Conservation (phyloP, 2,113 vertebrate species). For the Melanocharis versteri region DNA sequence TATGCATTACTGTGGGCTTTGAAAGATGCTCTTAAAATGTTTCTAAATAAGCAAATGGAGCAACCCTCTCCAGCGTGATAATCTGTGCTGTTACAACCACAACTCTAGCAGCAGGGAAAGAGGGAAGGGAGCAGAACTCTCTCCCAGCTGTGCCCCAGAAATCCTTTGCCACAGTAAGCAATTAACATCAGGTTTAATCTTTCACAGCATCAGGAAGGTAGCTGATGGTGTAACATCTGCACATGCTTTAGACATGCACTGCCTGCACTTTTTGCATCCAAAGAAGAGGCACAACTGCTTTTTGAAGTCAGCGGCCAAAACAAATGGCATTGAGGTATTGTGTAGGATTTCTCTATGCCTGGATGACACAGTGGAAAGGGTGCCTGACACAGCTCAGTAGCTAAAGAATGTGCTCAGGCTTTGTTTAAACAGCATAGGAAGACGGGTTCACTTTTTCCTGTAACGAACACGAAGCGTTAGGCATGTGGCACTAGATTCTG, state of each 20-base stretch:
- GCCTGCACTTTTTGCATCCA: not conserved
- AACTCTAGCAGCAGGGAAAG: not conserved
- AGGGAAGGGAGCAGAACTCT: not conserved
- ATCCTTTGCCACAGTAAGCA: not conserved
- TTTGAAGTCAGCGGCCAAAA: not conserved
- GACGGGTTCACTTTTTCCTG: fast-evolving
- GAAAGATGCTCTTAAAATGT: constrained; percentile 39
- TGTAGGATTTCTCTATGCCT: not conserved
- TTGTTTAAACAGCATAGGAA: not conserved
- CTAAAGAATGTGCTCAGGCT: not conserved
- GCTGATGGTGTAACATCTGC: not conserved
- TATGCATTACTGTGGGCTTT: not conserved
- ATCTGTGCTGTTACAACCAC: not conserved
- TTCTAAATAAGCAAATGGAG: constrained; percentile 39
- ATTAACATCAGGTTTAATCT: not conserved
- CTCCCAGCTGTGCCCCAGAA: constrained; percentile 17
- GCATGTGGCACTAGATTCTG: not conserved
- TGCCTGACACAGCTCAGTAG: not conserved
- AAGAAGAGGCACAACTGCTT: not conserved
- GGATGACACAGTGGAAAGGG: not conserved
- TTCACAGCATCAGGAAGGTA: not conserved
- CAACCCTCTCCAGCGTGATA: not conserved
- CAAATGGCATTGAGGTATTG: not conserved
- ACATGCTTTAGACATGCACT: not conserved
- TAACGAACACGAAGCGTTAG: not conserved